phyloP scores from a whole-genome alignment of 2,797 vertebrate species.

The Nannoperca australis region DNA sequence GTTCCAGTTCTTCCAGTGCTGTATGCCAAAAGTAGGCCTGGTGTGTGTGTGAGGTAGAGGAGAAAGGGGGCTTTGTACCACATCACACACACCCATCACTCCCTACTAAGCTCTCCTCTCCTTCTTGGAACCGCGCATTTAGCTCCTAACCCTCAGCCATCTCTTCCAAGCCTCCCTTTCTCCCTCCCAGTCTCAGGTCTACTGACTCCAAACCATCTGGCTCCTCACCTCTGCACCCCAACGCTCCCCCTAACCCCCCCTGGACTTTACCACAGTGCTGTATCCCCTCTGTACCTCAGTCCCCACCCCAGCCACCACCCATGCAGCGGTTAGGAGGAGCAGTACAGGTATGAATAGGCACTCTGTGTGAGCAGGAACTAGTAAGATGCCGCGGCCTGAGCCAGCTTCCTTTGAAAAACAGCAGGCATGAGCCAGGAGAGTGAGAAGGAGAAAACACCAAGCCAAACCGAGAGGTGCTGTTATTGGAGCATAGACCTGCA shows the following conservation, averaged over 20 bases:
- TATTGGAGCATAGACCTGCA: slow-evolving; percentile 58
- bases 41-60: slow-evolving; percentile 54
- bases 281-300: slow-evolving; percentile 21
- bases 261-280: slow-evolving; percentile 19
- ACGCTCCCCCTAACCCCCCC: slow-evolving; percentile 8
- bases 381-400: slow-evolving; percentile 69
- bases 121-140: slow-evolving; percentile 46
- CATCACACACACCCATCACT: slow-evolving; percentile 58
- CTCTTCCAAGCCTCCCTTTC: slow-evolving; percentile 27
- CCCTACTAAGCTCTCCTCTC: slow-evolving; percentile 38
- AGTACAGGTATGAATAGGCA: slow-evolving; percentile 77
- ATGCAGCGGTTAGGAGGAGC: slow-evolving; percentile 69
- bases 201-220: slow-evolving; percentile 48
- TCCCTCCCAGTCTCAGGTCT: slow-evolving; percentile 31
- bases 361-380: slow-evolving; percentile 81
- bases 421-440: slow-evolving; percentile 65
- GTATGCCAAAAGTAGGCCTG: slow-evolving; percentile 54
- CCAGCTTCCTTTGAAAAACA: slow-evolving; percentile 87
- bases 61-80: slow-evolving; percentile 83
- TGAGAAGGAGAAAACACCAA: slow-evolving; percentile 63
- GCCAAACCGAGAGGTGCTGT: slow-evolving; percentile 61
- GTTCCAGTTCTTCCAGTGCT: slow-evolving; percentile 59
- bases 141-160: slow-evolving; percentile 32
- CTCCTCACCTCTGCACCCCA: slow-evolving; percentile 38
- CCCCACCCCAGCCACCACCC: slow-evolving; percentile 53